These are phyloP conservation scores for Colletes gigas DNA, from an alignment of 1,140 invertebrate genomes.

Conservation along the genomic window DNA sequence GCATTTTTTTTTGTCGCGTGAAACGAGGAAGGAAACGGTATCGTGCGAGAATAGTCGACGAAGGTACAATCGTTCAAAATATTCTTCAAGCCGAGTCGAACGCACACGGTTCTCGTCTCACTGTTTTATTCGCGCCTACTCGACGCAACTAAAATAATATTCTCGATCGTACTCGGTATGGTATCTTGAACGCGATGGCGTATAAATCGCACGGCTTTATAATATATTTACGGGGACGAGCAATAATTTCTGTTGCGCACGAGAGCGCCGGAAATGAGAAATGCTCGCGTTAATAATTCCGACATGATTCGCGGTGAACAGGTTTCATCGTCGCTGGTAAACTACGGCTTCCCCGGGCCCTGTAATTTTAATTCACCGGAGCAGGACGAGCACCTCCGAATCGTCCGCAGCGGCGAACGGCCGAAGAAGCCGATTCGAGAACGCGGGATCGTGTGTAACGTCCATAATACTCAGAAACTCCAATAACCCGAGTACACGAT, in stretches of 20 bases:
- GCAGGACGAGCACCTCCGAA: not conserved
- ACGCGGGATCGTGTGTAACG: constrained; percentile 8
- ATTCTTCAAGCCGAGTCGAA: not conserved
- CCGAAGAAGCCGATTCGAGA: not conserved
- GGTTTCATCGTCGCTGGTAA: constrained; percentile 17
- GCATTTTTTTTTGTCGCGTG: too few relatives aligned
- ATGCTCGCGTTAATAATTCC: constrained; percentile 52
- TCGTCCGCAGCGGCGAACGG: too few relatives aligned
- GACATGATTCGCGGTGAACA: constrained; percentile 19
- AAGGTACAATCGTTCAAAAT: too few relatives aligned
- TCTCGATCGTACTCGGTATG: not conserved
- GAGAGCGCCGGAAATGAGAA: constrained; percentile 42
- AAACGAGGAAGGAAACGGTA: too few relatives aligned
- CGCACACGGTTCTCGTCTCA: not conserved
- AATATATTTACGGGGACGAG: constrained; percentile 47
- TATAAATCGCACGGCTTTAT: constrained; percentile 39
- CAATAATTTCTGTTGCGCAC: constrained; percentile 47
- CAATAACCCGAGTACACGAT: constrained; percentile 50
- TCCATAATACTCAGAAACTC: constrained; percentile 33
- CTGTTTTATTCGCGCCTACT: too few relatives aligned
- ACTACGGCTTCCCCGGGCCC: constrained; percentile 8
- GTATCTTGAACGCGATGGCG: constrained; percentile 18
- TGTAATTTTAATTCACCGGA: constrained; percentile 42
- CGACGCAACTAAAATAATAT: too few relatives aligned
- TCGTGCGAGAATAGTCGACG: too few relatives aligned